Percentiles rank a stretch among this genome's conserved stretches.
These are phyloP conservation scores for Halcyon chelicuti DNA, from an alignment of 2,797 vertebrate genomes.

Conservation along the genomic window DNA sequence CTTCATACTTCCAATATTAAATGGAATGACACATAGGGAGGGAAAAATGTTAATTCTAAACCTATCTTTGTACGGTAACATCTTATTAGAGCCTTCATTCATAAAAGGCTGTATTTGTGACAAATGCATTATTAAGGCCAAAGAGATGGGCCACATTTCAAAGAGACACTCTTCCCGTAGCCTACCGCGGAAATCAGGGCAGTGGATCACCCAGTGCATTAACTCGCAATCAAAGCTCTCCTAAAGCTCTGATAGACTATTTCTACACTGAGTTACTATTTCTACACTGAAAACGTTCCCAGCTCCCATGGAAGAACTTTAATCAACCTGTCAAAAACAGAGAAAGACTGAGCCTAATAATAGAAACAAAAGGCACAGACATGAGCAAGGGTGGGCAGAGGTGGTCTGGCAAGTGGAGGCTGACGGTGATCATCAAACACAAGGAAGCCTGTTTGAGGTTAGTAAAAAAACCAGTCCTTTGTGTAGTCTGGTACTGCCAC, in stretches of 20 bases:
- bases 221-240: constrained; percentile 45
- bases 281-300: not conserved
- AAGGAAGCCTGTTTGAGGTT: not conserved
- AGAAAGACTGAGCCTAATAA: not conserved
- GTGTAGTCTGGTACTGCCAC: not conserved
- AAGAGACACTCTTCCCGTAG: constrained; percentile 22
- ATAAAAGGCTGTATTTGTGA: not conserved
- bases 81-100: constrained; percentile 1
- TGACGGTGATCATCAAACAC: not conserved
- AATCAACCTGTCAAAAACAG: not conserved
- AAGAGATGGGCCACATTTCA: constrained; percentile 9
- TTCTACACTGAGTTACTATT: not conserved
- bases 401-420: not conserved
- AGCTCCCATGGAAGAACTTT: not conserved
- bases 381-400: not conserved
- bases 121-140: constrained; percentile 13
- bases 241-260: not conserved
- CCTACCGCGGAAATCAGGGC: constrained; percentile 55
- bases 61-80: not conserved
- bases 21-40: not conserved
- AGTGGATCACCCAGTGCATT: constrained; percentile 57
- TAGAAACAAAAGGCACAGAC: not conserved
- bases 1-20: not conserved
- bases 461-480: not conserved
- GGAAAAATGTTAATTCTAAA: constrained; percentile 11